A percentile compares a stretch with the other conserved stretches of the same genome.
These are phyloP conservation scores for Corvus cornix DNA, from an alignment of 2,113 vertebrate genomes.

Conservation along the genomic window DNA sequence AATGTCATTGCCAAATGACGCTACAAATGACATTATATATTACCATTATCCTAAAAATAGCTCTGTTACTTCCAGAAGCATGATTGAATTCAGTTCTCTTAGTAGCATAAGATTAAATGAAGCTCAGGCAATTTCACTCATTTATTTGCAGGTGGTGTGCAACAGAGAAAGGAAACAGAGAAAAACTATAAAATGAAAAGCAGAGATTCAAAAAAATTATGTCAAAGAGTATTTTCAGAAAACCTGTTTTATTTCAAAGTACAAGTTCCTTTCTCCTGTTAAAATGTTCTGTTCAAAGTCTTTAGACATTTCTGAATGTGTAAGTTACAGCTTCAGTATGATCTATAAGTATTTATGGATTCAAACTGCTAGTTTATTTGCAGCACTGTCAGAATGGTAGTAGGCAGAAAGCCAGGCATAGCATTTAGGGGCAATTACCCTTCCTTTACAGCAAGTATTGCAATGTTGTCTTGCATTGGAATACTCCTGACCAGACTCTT, in stretches of 20 bases:
- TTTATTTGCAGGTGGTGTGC: slow-evolving; percentile 41
- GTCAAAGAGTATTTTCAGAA: slow-evolving; percentile 20
- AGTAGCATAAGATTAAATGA: not conserved
- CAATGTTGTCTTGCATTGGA: not conserved
- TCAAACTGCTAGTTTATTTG: slow-evolving; percentile 24
- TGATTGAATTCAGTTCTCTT: not conserved
- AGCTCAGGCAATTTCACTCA: slow-evolving; percentile 8
- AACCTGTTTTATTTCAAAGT: slow-evolving; percentile 47
- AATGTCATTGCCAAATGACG: not conserved
- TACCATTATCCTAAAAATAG: slow-evolving; percentile 12
- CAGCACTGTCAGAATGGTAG: not conserved
- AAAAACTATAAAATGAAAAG: slow-evolving; percentile 44
- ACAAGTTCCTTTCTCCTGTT: not conserved
- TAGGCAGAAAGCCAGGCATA: not conserved
- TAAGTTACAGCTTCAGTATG: not conserved
- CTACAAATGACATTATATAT: not conserved
- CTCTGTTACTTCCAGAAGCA: slow-evolving; percentile 19
- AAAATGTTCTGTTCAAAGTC: not conserved
- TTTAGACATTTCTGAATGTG: not conserved
- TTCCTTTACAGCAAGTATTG: not conserved
- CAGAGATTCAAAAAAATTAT: slow-evolving; percentile 18
- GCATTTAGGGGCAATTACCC: not conserved
- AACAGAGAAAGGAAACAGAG: not conserved
- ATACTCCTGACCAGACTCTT: slow-evolving; percentile 33
- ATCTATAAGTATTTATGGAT: not conserved